Percentiles rank a stretch among this genome's conserved stretches.
Evolutionary conservation across 2,797 vertebrate genomes (phyloP).

Genomic region (Premnoplex brunnescens): DNA sequence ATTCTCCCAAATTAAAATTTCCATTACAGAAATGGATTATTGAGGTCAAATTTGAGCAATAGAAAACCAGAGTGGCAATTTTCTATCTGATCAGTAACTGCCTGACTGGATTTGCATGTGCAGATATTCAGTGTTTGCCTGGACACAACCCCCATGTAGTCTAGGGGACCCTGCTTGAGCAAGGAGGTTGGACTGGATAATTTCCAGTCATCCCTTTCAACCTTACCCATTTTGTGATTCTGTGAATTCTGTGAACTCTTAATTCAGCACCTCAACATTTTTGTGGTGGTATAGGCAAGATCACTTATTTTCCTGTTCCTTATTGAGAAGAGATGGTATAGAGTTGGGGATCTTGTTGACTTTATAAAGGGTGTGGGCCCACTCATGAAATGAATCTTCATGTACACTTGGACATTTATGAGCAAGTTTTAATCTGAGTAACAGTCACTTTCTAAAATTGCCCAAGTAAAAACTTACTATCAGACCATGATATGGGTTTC

Average conservation of each 20-base stretch:
- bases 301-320: background rate
- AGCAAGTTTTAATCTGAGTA: conserved; percentile 23
- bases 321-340: background rate
- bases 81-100: conserved; percentile 4
- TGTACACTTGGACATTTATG: conserved; percentile 14
- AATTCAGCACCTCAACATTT: conserved; percentile 36
- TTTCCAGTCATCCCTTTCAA: background rate
- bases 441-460: background rate
- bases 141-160: background rate
- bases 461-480: background rate
- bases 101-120: conserved; percentile 13
- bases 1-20: conserved; percentile 54
- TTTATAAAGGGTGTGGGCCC: background rate
- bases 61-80: conserved; percentile 31
- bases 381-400: conserved; percentile 40
- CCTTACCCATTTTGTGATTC: background rate
- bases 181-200: background rate
- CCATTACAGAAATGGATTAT: conserved; percentile 16
- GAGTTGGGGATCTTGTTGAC: background rate
- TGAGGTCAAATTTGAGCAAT: conserved; percentile 34
- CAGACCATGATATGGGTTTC: background rate
- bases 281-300: conserved; percentile 1
- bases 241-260: background rate
- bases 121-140: background rate
- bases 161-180: background rate